These are phyloP conservation scores for Tigriopus californicus DNA, from an alignment of 2,888 invertebrate genomes.

Conservation along the genomic window DNA sequence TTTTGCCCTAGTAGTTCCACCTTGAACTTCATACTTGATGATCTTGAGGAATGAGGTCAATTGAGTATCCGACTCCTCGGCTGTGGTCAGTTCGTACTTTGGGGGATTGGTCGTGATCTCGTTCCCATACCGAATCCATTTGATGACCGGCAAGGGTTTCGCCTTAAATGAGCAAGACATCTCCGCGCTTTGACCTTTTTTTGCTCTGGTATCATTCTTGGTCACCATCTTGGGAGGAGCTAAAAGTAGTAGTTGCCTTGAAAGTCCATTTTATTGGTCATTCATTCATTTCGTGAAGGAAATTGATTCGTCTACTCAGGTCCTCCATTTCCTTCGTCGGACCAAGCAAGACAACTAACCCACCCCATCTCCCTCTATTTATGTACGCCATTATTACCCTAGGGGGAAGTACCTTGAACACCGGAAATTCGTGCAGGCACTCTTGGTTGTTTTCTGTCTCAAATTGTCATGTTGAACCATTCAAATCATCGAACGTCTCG, in stretches of 20 bases:
- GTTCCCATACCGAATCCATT: slow-evolving; percentile 3
- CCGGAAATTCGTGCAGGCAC: no score
- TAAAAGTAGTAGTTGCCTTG: neutral
- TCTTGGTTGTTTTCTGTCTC: no score
- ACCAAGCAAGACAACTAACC: no score
- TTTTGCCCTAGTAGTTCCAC: no score
- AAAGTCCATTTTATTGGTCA: neutral
- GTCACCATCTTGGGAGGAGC: neutral
- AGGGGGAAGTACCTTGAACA: no score
- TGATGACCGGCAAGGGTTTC: slow-evolving; percentile 1
- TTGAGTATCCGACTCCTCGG: neutral
- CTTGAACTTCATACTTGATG: neutral
- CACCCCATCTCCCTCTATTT: no score
- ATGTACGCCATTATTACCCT: no score
- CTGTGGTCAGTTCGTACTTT: slow-evolving; percentile 8
- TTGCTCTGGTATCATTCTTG: neutral
- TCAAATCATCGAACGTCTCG: no score
- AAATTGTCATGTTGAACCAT: no score
- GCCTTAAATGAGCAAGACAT: slow-evolving; percentile 2
- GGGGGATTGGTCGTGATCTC: neutral
- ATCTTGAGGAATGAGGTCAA: slow-evolving; percentile 5
- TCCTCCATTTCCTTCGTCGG: no score
- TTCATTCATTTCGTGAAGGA: neutral
- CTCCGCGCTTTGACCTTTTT: neutral
- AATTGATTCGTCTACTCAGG: no score